Evolutionary conservation across 1,140 invertebrate species (phyloP), one percentile per base, ranked within the genome.

Genomic region (Drosophila virilis): DNA sequence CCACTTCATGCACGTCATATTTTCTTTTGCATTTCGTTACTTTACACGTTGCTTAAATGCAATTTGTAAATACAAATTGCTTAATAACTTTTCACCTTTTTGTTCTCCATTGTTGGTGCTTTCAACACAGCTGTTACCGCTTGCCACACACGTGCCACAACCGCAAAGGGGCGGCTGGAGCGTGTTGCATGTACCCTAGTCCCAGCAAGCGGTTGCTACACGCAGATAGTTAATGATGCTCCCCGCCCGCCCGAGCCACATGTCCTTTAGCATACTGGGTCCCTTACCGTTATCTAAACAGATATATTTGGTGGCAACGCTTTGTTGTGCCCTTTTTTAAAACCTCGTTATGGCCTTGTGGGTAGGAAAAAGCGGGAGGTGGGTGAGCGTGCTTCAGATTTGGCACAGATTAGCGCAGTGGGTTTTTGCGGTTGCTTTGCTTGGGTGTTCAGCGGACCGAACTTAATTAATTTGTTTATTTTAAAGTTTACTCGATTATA

Each of bases 391-490:
- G 17, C 15, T 54, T 58, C 46, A 58, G 74, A 75, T 81, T 78
- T 75, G 60, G 60, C 67, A 75, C 71, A 75, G 78, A 86, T 86
- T 86, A 81, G 82, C 62, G 69, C 48, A 6, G 17, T 52, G 12
- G 58, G 58, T 71, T 78, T 32, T 65, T 40, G 74, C 28, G 81
- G 82, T 54, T 71, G 61, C 59, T 59, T 65, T 43, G 61, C 72
- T 71, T 65, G 57, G 22, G 57, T 61, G 71, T 58, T 50, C 40
- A 50, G 40, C 42, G 61, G 61, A 61, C 64, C 54, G 15, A 68
- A 77, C 74, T 78, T 85, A 85, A 85, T 85, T 85, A 84, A 84
- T 75, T 78, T 68, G 51, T 59, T 69, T 62, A 77, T 77, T 79
- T 79, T 65, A 78, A 70, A 67, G 15, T 59, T 38, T 38, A 50